Evolutionary conservation across 2,113 vertebrate genomes (phyloP).

Genomic region (Nerophis lumbriciformis): DNA sequence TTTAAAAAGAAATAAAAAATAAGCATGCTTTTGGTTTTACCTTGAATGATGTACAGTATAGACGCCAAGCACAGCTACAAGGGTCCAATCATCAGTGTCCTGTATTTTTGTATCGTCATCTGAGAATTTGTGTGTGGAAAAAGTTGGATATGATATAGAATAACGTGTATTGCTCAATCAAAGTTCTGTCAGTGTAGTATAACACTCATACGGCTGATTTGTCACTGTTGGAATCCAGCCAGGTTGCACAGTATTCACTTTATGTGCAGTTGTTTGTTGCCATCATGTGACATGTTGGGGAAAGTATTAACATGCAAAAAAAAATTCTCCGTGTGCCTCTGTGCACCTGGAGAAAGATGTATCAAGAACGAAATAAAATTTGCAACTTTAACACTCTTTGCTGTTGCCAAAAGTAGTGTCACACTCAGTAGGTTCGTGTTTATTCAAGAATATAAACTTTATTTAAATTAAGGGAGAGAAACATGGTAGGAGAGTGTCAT

Average conservation of each 20-base stretch:
- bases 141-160: slow-evolving; percentile 62
- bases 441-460: slow-evolving; percentile 69
- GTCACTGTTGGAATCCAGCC: slow-evolving; percentile 54
- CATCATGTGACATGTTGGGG: slow-evolving; percentile 45
- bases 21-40: slow-evolving; percentile 75
- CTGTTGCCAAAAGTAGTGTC: not conserved
- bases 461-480: slow-evolving; percentile 38
- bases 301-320: slow-evolving; percentile 63
- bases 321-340: slow-evolving; percentile 70
- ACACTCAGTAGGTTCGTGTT: slow-evolving; percentile 48
- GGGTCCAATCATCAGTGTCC: slow-evolving; percentile 67
- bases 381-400: slow-evolving; percentile 38
- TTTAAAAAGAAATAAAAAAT: slow-evolving; percentile 17
- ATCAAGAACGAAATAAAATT: slow-evolving; percentile 69
- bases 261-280: slow-evolving; percentile 59
- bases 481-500: slow-evolving; percentile 7
- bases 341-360: slow-evolving; percentile 57
- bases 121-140: slow-evolving; percentile 62
- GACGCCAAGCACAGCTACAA: slow-evolving; percentile 68
- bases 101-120: slow-evolving; percentile 72
- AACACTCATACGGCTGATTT: slow-evolving; percentile 26
- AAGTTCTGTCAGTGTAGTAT: slow-evolving; percentile 20
- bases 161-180: slow-evolving; percentile 62
- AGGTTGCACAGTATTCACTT: slow-evolving; percentile 41
- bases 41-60: slow-evolving; percentile 63